phyloP scores from a whole-genome alignment of 2,888 invertebrate species.

The Nemoura dubitans region DNA sequence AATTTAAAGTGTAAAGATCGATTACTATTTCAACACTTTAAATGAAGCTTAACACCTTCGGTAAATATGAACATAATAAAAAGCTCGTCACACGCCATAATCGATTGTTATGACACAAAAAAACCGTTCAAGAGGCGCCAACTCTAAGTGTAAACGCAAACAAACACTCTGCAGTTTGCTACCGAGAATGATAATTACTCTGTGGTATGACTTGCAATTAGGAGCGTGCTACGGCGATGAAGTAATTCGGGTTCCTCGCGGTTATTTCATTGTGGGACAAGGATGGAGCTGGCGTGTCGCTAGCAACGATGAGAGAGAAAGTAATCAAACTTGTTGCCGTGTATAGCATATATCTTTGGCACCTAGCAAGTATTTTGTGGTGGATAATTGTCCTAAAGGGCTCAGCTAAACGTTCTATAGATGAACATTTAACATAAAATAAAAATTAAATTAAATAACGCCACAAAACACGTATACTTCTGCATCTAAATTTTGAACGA shows the following conservation, averaged over 20 bases:
- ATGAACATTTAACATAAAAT: no score
- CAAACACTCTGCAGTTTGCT: background rate
- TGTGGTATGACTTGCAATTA: slow-evolving; percentile 16
- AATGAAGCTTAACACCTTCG: background rate
- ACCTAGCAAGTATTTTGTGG: background rate
- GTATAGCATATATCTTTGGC: background rate
- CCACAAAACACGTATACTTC: no score
- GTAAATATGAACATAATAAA: background rate
- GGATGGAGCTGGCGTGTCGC: background rate
- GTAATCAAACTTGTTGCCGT: background rate
- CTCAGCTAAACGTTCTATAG: no score
- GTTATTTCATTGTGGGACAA: slow-evolving; percentile 16
- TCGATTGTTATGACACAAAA: background rate
- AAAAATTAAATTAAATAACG: no score
- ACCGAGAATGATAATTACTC: background rate
- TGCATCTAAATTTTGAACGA: no score
- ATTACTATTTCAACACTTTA: background rate
- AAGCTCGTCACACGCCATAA: background rate
- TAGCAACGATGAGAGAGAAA: background rate
- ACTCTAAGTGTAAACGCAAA: background rate
- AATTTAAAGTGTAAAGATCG: background rate
- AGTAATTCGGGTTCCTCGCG: slow-evolving; percentile 8
- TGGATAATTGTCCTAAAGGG: no score
- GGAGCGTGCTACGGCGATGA: background rate
- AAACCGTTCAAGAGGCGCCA: background rate